Conservation (phyloP, 2,113 vertebrate species). For the Lethenteron reissneri region DNA sequence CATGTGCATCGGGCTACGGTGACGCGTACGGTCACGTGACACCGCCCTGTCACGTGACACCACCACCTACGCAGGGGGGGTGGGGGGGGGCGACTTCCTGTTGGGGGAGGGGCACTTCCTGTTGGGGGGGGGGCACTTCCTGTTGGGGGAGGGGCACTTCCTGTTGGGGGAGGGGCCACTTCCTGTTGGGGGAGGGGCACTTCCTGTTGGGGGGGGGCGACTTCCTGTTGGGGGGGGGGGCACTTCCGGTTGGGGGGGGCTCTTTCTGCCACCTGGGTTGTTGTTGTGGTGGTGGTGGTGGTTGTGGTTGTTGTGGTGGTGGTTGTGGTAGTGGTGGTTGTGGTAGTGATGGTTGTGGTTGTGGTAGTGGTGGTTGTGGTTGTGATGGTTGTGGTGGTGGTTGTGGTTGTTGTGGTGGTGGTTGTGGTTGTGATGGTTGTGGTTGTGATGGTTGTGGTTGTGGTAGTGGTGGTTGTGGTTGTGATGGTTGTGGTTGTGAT, state of each 20-base stretch:
- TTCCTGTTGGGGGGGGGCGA: no score
- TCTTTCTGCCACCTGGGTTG: background rate
- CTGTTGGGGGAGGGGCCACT: no score
- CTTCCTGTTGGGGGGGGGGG: no score
- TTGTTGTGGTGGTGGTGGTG: no score
- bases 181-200: no score
- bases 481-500: constrained; percentile 13
- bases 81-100: background rate
- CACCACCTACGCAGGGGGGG: background rate
- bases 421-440: background rate
- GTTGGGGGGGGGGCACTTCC: no score
- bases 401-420: background rate
- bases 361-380: no score
- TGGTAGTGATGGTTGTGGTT: constrained; percentile 13
- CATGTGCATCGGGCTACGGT: constrained; percentile 52
- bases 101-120: no score
- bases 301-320: background rate
- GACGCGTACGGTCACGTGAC: background rate
- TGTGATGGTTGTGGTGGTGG: background rate
- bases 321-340: background rate
- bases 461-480: no score
- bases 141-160: no score
- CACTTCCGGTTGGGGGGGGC: no score
- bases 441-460: constrained; percentile 13
- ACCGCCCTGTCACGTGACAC: background rate